Conservation (phyloP, 2,797 vertebrate species). For the Lacerta viridis region DNA sequence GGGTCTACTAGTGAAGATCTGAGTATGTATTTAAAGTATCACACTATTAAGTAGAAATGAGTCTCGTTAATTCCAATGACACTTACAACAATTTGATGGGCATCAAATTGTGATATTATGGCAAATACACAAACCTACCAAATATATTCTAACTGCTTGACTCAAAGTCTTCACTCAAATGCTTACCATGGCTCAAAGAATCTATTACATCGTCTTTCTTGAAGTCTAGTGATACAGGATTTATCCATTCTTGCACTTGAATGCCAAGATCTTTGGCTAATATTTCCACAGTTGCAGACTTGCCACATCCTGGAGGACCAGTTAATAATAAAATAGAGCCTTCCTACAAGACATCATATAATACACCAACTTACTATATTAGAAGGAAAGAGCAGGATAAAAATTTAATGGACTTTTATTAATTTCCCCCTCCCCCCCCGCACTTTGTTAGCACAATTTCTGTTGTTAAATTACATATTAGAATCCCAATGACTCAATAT, state of each 20-base stretch:
- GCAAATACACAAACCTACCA: background rate
- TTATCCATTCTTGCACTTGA: conserved; percentile 93
- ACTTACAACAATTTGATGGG: background rate
- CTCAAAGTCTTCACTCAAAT: conserved; percentile 6
- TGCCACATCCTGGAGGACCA: conserved; percentile 94
- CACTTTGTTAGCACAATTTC: background rate
- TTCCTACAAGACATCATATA: conserved; percentile 77
- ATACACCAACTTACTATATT: background rate
- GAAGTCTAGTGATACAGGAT: conserved; percentile 85
- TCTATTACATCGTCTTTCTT: conserved; percentile 80
- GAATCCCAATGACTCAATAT: background rate
- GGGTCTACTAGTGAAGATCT: background rate
- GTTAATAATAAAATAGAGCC: conserved; percentile 89
- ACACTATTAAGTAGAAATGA: background rate
- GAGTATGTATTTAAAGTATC: too few species aligned
- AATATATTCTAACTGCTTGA: conserved; percentile 2
- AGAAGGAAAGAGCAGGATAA: background rate
- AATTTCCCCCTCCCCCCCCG: background rate
- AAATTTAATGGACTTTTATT: background rate
- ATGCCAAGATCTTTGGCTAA: conserved; percentile 85
- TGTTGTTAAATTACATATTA: background rate
- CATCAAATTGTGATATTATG: background rate
- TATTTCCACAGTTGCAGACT: conserved; percentile 90
- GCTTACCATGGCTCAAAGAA: conserved; percentile 83
- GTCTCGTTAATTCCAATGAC: background rate